Conservation (phyloP, 2,888 invertebrate species). For the Epistrophe eligans region DNA sequence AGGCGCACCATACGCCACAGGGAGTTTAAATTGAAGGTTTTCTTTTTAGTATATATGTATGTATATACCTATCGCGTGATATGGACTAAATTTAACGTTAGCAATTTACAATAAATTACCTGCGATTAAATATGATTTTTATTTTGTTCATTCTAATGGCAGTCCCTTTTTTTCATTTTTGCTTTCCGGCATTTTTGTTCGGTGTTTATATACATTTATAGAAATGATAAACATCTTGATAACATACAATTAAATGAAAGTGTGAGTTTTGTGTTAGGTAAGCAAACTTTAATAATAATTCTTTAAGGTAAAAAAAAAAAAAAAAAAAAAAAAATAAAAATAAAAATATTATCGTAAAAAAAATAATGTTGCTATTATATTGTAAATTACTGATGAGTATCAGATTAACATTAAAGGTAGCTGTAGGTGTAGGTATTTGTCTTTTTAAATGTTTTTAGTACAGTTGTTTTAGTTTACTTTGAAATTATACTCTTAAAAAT, state of each 20-base stretch:
- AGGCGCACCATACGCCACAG: background rate
- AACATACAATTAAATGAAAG: background rate
- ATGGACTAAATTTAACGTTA: conserved; percentile 1
- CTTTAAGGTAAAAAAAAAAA: background rate
- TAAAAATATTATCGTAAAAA: background rate
- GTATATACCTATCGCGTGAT: conserved; percentile 11
- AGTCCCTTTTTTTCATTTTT: background rate
- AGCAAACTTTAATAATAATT: conserved; percentile 31
- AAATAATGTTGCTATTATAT: background rate
- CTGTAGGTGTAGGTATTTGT: background rate
- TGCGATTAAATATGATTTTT: conserved; percentile 25
- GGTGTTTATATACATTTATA: background rate
- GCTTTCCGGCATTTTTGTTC: background rate
- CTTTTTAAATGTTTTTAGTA: background rate
- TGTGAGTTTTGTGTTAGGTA: conserved; percentile 16
- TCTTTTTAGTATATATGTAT: background rate
- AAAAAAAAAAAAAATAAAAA: background rate
- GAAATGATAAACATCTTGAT: conserved; percentile 15
- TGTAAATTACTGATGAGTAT: conserved; percentile 8
- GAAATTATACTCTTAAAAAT: too few species aligned
- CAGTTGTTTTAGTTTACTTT: too few species aligned
- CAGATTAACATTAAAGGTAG: background rate
- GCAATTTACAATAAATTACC: conserved; percentile 38
- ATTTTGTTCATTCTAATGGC: conserved; percentile 2
- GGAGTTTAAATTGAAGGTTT: background rate